phyloP scores from a whole-genome alignment of 2,797 vertebrate species.

The Pangasius mekongensis region DNA sequence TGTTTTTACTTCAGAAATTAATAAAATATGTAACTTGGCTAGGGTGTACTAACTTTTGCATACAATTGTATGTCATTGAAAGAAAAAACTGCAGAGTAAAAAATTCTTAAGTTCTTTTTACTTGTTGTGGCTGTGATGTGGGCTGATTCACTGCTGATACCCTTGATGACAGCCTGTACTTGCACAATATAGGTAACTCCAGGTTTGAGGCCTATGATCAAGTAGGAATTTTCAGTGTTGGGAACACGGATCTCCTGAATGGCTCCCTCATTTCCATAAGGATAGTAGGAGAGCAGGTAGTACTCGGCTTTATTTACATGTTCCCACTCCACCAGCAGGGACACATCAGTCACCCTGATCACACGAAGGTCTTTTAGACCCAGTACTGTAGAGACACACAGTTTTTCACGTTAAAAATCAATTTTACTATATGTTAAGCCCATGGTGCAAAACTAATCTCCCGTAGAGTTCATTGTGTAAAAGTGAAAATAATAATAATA shows the following conservation, averaged over 20 bases:
- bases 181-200: conserved; percentile 80
- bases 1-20: neutral
- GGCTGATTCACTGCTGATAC: conserved; percentile 75
- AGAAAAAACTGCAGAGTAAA: neutral
- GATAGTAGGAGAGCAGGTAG: conserved; percentile 83
- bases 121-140: conserved; percentile 81
- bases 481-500: neutral
- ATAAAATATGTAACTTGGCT: neutral
- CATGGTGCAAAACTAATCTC: neutral
- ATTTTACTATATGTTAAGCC: neutral
- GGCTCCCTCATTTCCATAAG: conserved; percentile 66
- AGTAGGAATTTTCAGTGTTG: conserved; percentile 77
- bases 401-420: neutral
- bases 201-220: conserved; percentile 77
- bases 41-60: neutral
- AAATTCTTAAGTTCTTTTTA: conserved; percentile 53
- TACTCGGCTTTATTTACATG: conserved; percentile 76
- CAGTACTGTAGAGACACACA: conserved; percentile 69
- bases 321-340: conserved; percentile 85
- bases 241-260: conserved; percentile 74
- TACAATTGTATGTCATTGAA: neutral
- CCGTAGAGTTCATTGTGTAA: neutral
- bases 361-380: conserved; percentile 78
- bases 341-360: conserved; percentile 78
- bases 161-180: conserved; percentile 78